Base-by-base conservation (phyloP, 2,888 invertebrate genomes). In the Venustoraphidia nigricollis region DNA sequence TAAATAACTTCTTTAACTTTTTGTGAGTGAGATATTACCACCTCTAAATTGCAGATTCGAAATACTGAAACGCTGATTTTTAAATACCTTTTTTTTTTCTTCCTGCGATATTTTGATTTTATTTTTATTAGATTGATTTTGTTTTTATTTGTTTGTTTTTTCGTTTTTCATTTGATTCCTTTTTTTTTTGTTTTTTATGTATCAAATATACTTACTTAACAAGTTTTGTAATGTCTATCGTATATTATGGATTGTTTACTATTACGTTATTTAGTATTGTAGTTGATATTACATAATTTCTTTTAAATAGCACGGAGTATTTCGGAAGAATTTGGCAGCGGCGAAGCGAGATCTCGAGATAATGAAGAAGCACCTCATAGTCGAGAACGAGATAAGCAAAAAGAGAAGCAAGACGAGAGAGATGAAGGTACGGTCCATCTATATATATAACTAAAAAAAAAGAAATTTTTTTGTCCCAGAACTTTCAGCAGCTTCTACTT, bases 301-400 rank as follows among this genome's bases (percentile, higher is more conserved):
- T 37, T 44, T 44, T 55, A 67, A 67, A 49, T 76, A 92, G 92
- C 92, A 61, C 83, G 92, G 66, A 93, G 92, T 75, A 90, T 93
- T 70, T 94, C 94, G 63, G 95, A 96, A 72, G 95, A 96, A 70
- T 94, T 94, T 74, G 92, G 92, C 68, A 92, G 91, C 69, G 88
- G 86, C 58, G 88, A 89, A 67, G 75, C 73, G 53, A 76, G 76
- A 56, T 73, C 72, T 60, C 73, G 77, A 57, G 81, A 81, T 57
- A 72, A 72, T 57, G 80, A 79, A 48, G 72, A 73, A 52, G 67
- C 69, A 53, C 60, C 68, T 53, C 69, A 67, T 55, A 64, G 72
- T 58, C 73, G 74, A 51, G 70, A 73, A 62, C 66, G 66, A 50
- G 72, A 75, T 56, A 67, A 67, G 56, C 65, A 64, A 53, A 78